phyloP scores from a whole-genome alignment of 2,113 vertebrate genomes.

The Rallus limicola region DNA sequence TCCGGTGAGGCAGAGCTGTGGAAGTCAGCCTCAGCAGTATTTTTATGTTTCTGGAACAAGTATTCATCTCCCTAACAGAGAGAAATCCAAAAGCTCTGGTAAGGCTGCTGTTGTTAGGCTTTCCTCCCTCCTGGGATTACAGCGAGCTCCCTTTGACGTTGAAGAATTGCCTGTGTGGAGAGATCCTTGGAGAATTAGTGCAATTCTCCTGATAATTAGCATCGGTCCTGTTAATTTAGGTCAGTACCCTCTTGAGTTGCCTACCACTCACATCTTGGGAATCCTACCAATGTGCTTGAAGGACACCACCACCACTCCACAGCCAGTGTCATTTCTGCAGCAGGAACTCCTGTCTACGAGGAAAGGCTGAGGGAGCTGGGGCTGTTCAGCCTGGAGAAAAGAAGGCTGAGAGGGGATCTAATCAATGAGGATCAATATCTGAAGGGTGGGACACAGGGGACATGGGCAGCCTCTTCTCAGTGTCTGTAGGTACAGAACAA shows the following conservation, averaged over 20 bases:
- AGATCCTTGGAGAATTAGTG: neutral
- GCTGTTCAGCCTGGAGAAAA: no score
- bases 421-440: no score
- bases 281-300: neutral
- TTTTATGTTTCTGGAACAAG: neutral
- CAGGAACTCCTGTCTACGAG: neutral
- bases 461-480: no score
- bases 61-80: neutral
- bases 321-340: accelerated
- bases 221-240: neutral
- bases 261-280: neutral
- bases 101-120: neutral
- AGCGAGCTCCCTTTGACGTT: neutral
- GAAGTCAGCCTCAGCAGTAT: neutral
- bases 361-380: no score
- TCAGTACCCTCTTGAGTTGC: neutral
- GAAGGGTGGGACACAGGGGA: no score
- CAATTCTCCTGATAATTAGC: neutral
- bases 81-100: neutral
- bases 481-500: no score
- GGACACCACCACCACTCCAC: neutral
- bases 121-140: neutral
- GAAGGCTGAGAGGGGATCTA: no score
- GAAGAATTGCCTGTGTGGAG: neutral
- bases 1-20: neutral